phyloP scores from a whole-genome alignment of 2,888 invertebrate species.

The Euzophera pinguis region DNA sequence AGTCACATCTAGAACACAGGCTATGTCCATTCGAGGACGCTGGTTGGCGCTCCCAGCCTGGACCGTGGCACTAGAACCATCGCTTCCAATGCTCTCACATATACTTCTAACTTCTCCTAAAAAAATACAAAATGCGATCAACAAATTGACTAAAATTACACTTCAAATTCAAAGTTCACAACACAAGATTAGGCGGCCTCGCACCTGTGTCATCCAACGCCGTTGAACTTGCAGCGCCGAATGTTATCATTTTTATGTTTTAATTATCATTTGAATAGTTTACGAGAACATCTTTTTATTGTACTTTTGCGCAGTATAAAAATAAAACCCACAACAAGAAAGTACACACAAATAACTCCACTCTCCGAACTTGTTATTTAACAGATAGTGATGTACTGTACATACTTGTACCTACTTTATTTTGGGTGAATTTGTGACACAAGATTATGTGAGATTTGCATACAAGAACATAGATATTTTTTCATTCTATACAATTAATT shows the following conservation, averaged over 20 bases:
- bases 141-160: slow-evolving; percentile 27
- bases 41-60: slow-evolving; percentile 60
- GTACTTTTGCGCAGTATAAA: slow-evolving; percentile 44
- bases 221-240: slow-evolving; percentile 61
- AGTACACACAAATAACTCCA: not conserved
- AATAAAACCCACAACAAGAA: slow-evolving; percentile 48
- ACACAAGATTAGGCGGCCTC: slow-evolving; percentile 32
- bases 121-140: slow-evolving; percentile 17
- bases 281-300: slow-evolving; percentile 47
- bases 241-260: slow-evolving; percentile 69
- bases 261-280: slow-evolving; percentile 62
- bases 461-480: no score
- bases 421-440: no score
- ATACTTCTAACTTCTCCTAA: slow-evolving; percentile 74
- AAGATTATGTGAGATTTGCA: no score
- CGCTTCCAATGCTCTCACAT: slow-evolving; percentile 75
- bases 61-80: slow-evolving; percentile 75
- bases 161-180: slow-evolving; percentile 36
- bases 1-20: slow-evolving; percentile 90
- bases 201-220: slow-evolving; percentile 69
- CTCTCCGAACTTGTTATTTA: not conserved
- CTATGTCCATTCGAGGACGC: slow-evolving; percentile 91
- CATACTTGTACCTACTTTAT: no score
- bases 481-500: no score
- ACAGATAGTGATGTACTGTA: no score